Evolutionary conservation across 2,797 vertebrate species (phyloP), one percentile per base, ranked within the genome.

Genomic region (Pipistrellus nathusii): DNA sequence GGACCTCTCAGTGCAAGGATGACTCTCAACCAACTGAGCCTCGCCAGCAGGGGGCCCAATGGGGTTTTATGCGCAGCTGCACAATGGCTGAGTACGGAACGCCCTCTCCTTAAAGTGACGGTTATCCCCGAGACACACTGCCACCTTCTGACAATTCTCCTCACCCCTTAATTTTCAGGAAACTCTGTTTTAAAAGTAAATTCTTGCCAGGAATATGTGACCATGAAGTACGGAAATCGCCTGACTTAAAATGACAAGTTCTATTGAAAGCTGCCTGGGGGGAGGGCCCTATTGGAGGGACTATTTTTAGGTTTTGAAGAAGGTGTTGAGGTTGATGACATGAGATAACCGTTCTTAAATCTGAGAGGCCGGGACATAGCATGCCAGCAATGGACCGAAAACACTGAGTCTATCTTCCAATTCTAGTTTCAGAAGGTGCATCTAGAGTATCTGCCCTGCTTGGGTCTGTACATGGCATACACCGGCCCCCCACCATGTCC

Each of bases 61-160:
- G 17, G 44, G 10, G 38, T 85, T n/a, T 59, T 32, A 53, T 6
- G 3, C 17, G 38, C 30, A 64, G 66, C 8, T 94, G 30, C 44
- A 57, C n/a, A 38, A 0, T 72, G 32, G n/a, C 38, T 91, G 57
- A 27, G 57, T 5, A 82, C 72, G 32, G n/a, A 91, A 48, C 44
- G 5, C 44, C 76, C 30, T 44, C 72, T 76, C 57, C 59, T 30
- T 82, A 9, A 69, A 82, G 35, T 80, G 72, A 94, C 11, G 15
- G 51, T 83, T 88, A 95, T 78, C 84, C 77, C 9, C 95, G 94
- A 93, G 95, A 96, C 44, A 96, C 51, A 92, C 95, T 96, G 96
- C 96, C 95, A 95, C 94, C 95, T 97, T 92, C 96, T 94, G 96
- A 97, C 94, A 96, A 95, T 81, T 92, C 78, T 90, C 96, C 96